Percentiles rank a stretch among this genome's conserved stretches.
These are phyloP conservation scores for Chaetops frenatus DNA, from an alignment of 2,113 vertebrate species.

Conservation along the genomic window DNA sequence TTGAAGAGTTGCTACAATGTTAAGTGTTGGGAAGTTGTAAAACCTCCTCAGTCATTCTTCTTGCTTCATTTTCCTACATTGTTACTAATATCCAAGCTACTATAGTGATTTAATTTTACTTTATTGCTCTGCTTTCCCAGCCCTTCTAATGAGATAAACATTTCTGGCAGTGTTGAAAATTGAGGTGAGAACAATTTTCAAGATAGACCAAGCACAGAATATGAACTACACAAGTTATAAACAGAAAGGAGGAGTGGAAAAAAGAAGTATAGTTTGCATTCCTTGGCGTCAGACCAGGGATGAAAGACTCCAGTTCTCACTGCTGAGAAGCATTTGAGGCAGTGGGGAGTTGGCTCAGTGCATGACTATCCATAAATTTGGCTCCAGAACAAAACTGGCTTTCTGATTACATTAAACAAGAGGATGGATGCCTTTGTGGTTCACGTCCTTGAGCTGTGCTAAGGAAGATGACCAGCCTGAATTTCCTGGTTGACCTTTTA, in stretches of 20 bases:
- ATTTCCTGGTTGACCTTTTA: neutral
- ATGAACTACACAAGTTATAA: neutral
- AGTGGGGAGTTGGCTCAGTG: neutral
- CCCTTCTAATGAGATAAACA: constrained; percentile 39
- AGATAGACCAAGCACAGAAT: neutral
- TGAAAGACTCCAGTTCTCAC: neutral
- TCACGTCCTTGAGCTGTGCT: neutral
- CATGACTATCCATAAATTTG: neutral
- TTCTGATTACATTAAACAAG: neutral
- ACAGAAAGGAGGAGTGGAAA: neutral
- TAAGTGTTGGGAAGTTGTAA: neutral
- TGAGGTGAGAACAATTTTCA: constrained; percentile 19
- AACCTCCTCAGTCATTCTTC: constrained; percentile 18
- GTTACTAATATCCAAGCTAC: constrained; percentile 27
- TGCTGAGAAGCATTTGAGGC: neutral
- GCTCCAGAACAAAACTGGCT: neutral
- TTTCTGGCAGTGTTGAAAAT: neutral
- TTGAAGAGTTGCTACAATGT: neutral
- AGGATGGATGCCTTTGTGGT: neutral
- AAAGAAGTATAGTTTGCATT: neutral
- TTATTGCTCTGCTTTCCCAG: constrained; percentile 37
- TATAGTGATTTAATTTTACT: constrained; percentile 50
- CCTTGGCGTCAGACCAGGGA: neutral
- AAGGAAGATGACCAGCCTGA: neutral
- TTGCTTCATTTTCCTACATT: constrained; percentile 32